Base-by-base conservation (phyloP, 2,797 vertebrate species). In the Toxotes lorentzi region DNA sequence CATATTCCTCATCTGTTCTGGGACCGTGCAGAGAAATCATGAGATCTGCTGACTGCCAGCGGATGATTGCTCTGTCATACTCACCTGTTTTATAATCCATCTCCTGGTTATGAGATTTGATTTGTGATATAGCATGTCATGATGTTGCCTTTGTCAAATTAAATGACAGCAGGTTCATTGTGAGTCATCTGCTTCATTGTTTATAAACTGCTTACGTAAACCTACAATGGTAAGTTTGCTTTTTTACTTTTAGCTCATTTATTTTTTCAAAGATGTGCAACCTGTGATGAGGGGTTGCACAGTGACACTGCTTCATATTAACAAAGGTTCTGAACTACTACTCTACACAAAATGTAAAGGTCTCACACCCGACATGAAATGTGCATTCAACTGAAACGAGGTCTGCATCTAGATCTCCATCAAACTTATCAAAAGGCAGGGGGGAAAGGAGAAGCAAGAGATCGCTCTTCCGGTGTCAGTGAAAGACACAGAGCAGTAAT, bases 401-500 rank as follows among this genome's bases (percentile, higher is more conserved):
- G 30, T 48, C 66, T 57, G 53, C 34, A 17, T 11, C 19, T 9
- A 43, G 16, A 38, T 32, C 16, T 70, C 24, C 11, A 50, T 71
- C 58, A 69, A 35, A 73, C 40, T 27, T 70, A 69, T 78, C 13
- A 41, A 63, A 43, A 66, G 59, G 27, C 50, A 2, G 23, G 41
- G 38, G 60, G 45, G 51, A 58, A 50, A 57, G 30, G 63, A 45
- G 14, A 50, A 53, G 70, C n/a, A 10, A 57, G 43, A 65, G 35
- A 61, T 69, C 10, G 9, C 19, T 78, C n/a, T 32, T 63, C 35
- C 62, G 64, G 73, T 56, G 68, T 66, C 57, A 32, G 67, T 14
- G 69, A 72, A 47, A 48, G 53, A 81, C 77, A 62, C 66, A 66
- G 70, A 75, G 41, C 40, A 4, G 73, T 64, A 76, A 79, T 83